Percentiles rank a stretch among this genome's conserved stretches.
Evolutionary conservation across 2,797 vertebrate species (phyloP).

Genomic region (Enoplosus armatus): DNA sequence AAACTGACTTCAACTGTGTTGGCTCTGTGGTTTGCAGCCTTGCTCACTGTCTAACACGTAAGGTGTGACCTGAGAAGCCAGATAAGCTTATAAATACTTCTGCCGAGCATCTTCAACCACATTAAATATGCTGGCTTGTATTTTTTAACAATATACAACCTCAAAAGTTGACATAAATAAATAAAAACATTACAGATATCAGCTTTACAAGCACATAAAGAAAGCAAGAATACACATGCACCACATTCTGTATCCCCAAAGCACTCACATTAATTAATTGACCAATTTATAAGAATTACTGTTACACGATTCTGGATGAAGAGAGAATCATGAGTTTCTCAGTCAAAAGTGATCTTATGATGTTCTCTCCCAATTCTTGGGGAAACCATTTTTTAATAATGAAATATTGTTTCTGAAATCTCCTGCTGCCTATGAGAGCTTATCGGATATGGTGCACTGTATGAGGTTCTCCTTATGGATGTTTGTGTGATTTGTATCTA

Average conservation of each 20-base stretch:
- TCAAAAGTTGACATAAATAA: neutral
- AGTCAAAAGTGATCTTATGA: no score
- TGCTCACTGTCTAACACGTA: neutral
- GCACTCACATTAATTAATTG: no score
- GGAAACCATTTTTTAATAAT: neutral
- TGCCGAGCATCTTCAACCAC: neutral
- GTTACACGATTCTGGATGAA: no score
- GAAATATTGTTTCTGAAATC: constrained; percentile 3
- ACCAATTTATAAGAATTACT: no score
- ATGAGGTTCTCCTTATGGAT: neutral
- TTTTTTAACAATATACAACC: neutral
- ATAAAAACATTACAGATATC: neutral
- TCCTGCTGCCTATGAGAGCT: neutral
- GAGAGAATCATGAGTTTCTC: no score
- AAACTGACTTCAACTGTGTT: constrained; percentile 5
- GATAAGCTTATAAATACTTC: constrained; percentile 24
- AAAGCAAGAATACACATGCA: neutral
- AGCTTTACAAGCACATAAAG: neutral
- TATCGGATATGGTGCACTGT: neutral
- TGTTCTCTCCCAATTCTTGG: no score
- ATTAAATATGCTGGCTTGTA: neutral
- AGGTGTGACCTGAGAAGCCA: constrained; percentile 6
- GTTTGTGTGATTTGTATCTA: neutral
- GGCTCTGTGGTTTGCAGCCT: constrained; percentile 2
- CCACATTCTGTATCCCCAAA: neutral